Evolutionary conservation across 23 tunicate genomes (phyloP).

Genomic region (Phallusia fumigata): DNA sequence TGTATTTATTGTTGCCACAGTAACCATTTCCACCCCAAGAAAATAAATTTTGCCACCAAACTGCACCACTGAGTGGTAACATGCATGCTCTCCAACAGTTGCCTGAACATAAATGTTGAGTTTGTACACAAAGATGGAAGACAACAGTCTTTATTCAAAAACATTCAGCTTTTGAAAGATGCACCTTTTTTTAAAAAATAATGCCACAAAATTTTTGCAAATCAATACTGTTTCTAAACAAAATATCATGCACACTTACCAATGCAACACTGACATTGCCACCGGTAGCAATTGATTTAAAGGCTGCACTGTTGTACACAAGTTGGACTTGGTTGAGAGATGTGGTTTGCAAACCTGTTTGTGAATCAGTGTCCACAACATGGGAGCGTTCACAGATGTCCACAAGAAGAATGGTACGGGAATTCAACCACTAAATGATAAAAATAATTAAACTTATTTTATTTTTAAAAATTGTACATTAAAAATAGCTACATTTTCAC

Average conservation of each 20-base stretch:
- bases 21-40: constrained; percentile 57
- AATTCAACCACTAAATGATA: constrained; percentile 77
- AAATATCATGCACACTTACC: constrained; percentile 31
- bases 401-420: constrained; percentile 61
- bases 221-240: too few species aligned
- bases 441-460: constrained; percentile 11
- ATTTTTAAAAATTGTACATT: background rate
- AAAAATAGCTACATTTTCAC: too few species aligned
- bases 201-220: too few species aligned
- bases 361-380: constrained; percentile 90
- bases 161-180: too few species aligned
- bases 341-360: constrained; percentile 62
- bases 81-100: constrained; percentile 81
- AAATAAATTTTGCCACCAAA: constrained; percentile 44
- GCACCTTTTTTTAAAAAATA: too few species aligned
- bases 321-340: constrained; percentile 58
- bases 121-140: background rate
- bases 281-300: constrained; percentile 92
- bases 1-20: constrained; percentile 25
- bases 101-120: constrained; percentile 33
- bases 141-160: too few species aligned
- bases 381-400: constrained; percentile 74
- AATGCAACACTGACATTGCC: constrained; percentile 94
- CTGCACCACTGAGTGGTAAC: constrained; percentile 79
- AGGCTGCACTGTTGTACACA: constrained; percentile 80